Base-by-base conservation (phyloP, 2,113 vertebrate species). In the Gopherus evgoodei region DNA sequence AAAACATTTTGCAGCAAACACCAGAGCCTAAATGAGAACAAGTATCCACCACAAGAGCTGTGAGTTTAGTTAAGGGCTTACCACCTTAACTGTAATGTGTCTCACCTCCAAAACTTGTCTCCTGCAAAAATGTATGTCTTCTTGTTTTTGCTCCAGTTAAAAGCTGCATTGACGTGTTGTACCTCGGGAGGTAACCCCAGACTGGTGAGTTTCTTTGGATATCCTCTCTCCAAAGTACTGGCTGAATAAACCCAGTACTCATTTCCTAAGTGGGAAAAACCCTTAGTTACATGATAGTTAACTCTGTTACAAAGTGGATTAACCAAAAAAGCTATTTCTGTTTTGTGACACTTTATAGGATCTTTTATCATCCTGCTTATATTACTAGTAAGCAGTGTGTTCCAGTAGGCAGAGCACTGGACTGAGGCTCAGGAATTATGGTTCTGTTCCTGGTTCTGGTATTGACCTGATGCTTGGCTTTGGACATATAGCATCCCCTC, bases 41-140 rank as follows among this genome's bases (percentile, higher is more conserved):
- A 47, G 22, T 4, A 11, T 75, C 87, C 42, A 80, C 16, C 57
- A 65, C 86, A 44, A 12, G 25, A 76, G n/a, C 81, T 44, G 4
- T 5, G 19, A 54, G 49, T 29, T 79, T 0, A 0, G 75, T 79
- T 42, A 38, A 42, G 35, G 62, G 59, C 35, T 8, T 27, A 69
- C 59, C 35, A 31, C n/a, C 54, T 19, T 31, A 59, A 6, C 50
- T 35, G 27, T 78, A 82, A 1, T 53, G 35, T 5, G 9, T 75
- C 97, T 98, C 97, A 99, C 99, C 99, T 99, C 99, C 99, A 99
- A 98, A 99, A 99, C 96, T 99, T 99, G 97, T 99, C 99, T 84
- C 99, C 99, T 19, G 99, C 95, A 90, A 99, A 99, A 93, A 99
- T 97, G 94, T 99, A 99, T 0, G 99, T 99, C 98, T 98, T 99